A percentile compares a stretch with the other conserved stretches of the same genome.
Conservation (phyloP, 2,113 vertebrate genomes). For the Trinectes maculatus region DNA sequence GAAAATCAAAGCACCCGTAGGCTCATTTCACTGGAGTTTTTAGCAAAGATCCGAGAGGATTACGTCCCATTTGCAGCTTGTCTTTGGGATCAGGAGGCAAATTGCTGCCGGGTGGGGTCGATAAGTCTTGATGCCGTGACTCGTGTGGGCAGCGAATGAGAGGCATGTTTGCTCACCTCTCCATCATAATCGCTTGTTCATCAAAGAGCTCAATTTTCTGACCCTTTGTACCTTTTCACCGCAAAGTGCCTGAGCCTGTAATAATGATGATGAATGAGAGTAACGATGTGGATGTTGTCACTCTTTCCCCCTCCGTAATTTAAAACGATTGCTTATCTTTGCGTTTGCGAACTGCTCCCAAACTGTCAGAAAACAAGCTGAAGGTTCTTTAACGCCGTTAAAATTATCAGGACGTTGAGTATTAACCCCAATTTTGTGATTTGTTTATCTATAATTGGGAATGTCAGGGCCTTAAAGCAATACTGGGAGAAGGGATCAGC, state of each 20-base stretch:
- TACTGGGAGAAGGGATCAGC: not conserved
- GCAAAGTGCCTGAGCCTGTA: conserved; percentile 43
- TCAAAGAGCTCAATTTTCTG: conserved; percentile 62
- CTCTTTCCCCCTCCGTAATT: too few relatives aligned
- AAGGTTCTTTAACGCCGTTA: conserved; percentile 22
- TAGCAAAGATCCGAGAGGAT: conserved; percentile 49
- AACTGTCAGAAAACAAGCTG: conserved; percentile 16
- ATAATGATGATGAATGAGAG: conserved; percentile 68
- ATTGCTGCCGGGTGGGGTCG: conserved; percentile 36
- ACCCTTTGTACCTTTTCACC: conserved; percentile 49
- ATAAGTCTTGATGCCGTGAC: conserved; percentile 27
- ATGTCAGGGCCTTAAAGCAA: conserved; percentile 22
- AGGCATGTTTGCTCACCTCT: conserved; percentile 59
- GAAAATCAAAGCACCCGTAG: not conserved
- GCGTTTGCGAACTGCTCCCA: conserved; percentile 38
- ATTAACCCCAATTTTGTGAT: conserved; percentile 42
- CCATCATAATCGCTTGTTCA: conserved; percentile 64
- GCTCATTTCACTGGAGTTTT: conserved; percentile 18
- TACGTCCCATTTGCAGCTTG: conserved; percentile 49
- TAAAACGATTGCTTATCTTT: conserved; percentile 22
- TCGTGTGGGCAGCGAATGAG: conserved; percentile 38
- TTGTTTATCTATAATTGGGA: conserved; percentile 43
- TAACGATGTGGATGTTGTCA: conserved; percentile 61
- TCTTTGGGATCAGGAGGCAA: conserved; percentile 56
- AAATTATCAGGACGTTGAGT: conserved; percentile 33